Percentiles rank a stretch among this genome's conserved stretches.
phyloP scores from a whole-genome alignment of 2,113 vertebrate species.

The Conger conger region DNA sequence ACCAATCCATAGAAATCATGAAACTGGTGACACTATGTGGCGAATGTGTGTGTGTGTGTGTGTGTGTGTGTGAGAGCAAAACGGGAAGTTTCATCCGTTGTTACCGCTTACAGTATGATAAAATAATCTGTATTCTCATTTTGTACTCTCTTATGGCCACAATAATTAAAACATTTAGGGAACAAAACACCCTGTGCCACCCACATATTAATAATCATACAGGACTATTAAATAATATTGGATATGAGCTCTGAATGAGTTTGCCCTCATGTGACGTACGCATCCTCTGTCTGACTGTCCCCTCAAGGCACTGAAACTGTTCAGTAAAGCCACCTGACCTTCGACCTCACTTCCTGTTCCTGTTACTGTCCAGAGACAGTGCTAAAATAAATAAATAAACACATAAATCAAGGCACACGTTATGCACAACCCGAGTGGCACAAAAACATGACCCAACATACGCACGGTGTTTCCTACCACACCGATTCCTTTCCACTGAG shows the following conservation, averaged over 20 bases:
- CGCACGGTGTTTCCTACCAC: constrained; percentile 41
- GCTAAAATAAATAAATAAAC: constrained; percentile 54
- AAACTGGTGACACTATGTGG: too few relatives aligned
- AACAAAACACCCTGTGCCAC: not conserved
- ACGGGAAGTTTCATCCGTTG: too few relatives aligned
- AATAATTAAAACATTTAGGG: not conserved
- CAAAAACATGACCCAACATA: constrained; percentile 41
- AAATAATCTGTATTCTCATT: too few relatives aligned
- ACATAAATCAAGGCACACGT: constrained; percentile 70
- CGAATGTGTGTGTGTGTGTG: too few relatives aligned
- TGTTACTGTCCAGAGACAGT: constrained; percentile 27
- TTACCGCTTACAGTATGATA: too few relatives aligned
- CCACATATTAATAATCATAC: not conserved
- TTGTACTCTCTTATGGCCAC: not conserved
- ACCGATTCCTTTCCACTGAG: constrained; percentile 64
- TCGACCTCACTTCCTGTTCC: constrained; percentile 32
- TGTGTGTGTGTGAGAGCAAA: too few relatives aligned
- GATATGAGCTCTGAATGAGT: not conserved
- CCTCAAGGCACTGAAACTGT: not conserved
- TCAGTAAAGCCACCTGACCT: constrained; percentile 13
- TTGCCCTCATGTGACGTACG: not conserved
- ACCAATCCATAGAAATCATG: too few relatives aligned
- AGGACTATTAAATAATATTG: not conserved
- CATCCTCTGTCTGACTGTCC: not conserved
- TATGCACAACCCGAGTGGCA: constrained; percentile 43